Conservation (phyloP, 35 echinoderm and acorn worm genomes). For the Lytechinus variegatus region DNA sequence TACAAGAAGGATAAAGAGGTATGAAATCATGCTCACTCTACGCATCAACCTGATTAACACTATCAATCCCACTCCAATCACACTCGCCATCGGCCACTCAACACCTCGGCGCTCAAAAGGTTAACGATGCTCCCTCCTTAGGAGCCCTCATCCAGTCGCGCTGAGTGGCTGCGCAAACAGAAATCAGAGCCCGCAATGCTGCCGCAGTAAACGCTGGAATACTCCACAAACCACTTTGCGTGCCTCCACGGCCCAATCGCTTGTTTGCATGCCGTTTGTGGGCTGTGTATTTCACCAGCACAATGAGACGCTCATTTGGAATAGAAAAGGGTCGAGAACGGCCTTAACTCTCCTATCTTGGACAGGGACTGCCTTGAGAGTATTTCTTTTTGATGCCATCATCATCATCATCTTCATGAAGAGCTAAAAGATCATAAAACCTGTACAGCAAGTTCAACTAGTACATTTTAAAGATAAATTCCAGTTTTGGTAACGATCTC, state of each 20-base stretch:
- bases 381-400: background rate
- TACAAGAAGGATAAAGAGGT: background rate
- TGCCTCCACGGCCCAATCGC: background rate
- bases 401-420: no score
- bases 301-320: slow-evolving; percentile 11
- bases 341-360: background rate
- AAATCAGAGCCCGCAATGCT: slow-evolving; percentile 22
- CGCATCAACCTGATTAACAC: background rate
- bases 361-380: background rate
- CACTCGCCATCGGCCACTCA: background rate
- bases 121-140: background rate
- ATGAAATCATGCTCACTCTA: background rate
- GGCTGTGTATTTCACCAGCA: background rate
- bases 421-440: background rate
- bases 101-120: background rate
- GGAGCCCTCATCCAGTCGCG: background rate
- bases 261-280: slow-evolving; percentile 16
- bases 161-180: slow-evolving; percentile 32
- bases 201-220: slow-evolving; percentile 5
- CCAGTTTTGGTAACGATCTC: no score
- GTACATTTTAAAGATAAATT: background rate
- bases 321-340: background rate
- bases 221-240: slow-evolving; percentile 40
- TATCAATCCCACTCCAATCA: background rate
- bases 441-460: background rate